Evolutionary conservation across 2,797 vertebrate genomes (phyloP).

Genomic region (Aldrovandia affinis): DNA sequence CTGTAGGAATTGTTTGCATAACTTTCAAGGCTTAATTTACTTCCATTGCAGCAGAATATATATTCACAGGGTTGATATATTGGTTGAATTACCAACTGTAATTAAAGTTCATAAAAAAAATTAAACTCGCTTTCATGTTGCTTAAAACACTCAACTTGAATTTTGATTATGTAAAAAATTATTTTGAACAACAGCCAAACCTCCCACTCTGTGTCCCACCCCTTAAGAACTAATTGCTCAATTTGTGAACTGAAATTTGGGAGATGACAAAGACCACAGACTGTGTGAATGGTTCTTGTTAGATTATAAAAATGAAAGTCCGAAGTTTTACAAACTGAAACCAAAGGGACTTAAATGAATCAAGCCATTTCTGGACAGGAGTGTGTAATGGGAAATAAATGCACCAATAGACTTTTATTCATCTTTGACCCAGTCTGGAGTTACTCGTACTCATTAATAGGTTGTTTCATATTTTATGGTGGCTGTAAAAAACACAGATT

Average conservation of each 20-base stretch:
- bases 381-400: background rate
- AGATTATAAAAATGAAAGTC: background rate
- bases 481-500: conserved; percentile 13
- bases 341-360: background rate
- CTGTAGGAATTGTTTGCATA: too few species aligned
- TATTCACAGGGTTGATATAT: conserved; percentile 8
- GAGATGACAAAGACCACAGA: background rate
- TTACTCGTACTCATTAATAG: conserved; percentile 17
- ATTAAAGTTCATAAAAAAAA: too few species aligned
- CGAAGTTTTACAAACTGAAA: background rate
- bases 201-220: conserved; percentile 15
- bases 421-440: background rate
- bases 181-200: conserved; percentile 17
- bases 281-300: background rate
- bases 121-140: conserved; percentile 23
- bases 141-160: conserved; percentile 17
- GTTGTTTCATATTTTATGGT: conserved; percentile 20
- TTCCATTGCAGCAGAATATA: too few species aligned
- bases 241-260: background rate
- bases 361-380: background rate
- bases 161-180: conserved; percentile 32
- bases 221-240: conserved; percentile 19
- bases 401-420: background rate
- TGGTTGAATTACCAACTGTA: conserved; percentile 24
- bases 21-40: too few species aligned